Evolutionary conservation across 1,140 invertebrate species (phyloP), one percentile per base, ranked within the genome.

Genomic region (Drosophila leontia): DNA sequence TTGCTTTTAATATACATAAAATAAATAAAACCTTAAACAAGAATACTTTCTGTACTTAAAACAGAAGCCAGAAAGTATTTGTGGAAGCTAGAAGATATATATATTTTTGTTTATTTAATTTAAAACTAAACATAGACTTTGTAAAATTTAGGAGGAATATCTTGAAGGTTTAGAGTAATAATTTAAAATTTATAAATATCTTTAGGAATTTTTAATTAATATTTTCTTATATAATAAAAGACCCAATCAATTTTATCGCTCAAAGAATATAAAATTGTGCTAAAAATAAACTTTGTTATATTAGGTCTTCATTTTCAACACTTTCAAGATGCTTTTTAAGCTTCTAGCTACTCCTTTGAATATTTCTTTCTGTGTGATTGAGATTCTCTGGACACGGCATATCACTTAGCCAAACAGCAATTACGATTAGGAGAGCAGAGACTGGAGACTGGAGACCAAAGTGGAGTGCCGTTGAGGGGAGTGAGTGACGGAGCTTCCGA

Each of bases 331-430:
- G 0, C 8, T 35, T 6, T 8, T 26, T 2, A 19, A 34, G 11
- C 59, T 55, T 15, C 2, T 55, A 2, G 0, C 0, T 35, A 26
- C 39, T 59, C 1, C 5, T 15, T 0, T n/a, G 3, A 26, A 57
- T 17, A 23, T 70, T 51, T 72, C 35, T 70, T 71, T 26, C 23
- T 17, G 53, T 72, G 53, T 48, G 42, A 62, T 57, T 57, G 67
- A 70, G 67, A 70, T 67, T 70, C 67, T 68, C 45, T 45, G 63
- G 29, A 85, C 80, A 87, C 86, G 80, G 83, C 83, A 86, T 87
- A 87, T 87, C 84, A 87, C 83, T 87, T 86, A 86, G 75, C 53
- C 62, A 32, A 60, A 86, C 83, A 79, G 82, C 82, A 84, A 84
- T 84, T 84, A 84, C 72, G 64, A 84, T 77, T 68, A 78, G 62